Conservation (phyloP, 2,888 invertebrate genomes). For the Diarsia dahlii region DNA sequence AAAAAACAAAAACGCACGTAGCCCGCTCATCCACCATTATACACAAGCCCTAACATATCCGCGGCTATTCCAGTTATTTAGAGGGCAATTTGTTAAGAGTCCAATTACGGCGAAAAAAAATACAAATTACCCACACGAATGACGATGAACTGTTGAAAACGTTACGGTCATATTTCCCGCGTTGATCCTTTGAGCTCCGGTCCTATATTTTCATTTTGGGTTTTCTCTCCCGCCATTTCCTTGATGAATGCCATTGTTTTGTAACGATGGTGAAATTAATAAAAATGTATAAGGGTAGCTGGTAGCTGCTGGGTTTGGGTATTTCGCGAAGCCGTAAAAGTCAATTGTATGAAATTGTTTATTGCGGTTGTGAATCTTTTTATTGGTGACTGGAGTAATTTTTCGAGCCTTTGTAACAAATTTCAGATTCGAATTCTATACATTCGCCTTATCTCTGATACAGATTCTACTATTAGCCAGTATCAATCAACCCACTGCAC, state of each 20-base stretch:
- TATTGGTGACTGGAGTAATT: constrained; percentile 8
- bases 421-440: no score
- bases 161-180: constrained; percentile 59
- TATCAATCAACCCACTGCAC: neutral
- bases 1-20: neutral
- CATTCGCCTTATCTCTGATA: neutral
- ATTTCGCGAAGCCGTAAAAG: constrained; percentile 30
- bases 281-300: constrained; percentile 30
- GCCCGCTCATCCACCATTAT: neutral
- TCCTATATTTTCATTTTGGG: constrained; percentile 56
- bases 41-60: constrained; percentile 29
- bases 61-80: constrained; percentile 64
- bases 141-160: constrained; percentile 61
- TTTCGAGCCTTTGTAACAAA: neutral
- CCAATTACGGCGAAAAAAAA: constrained; percentile 76
- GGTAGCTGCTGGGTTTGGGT: constrained; percentile 8
- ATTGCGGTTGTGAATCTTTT: constrained; percentile 42
- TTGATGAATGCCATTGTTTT: constrained; percentile 58
- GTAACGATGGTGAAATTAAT: constrained; percentile 54
- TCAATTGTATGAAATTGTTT: constrained; percentile 49
- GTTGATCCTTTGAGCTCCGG: constrained; percentile 49
- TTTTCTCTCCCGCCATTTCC: constrained; percentile 42
- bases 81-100: constrained; percentile 78
- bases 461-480: neutral
- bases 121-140: constrained; percentile 77